Evolutionary conservation across 2,888 invertebrate genomes (phyloP), one percentile per base, ranked within the genome.

Genomic region (Agrotis ipsilon): DNA sequence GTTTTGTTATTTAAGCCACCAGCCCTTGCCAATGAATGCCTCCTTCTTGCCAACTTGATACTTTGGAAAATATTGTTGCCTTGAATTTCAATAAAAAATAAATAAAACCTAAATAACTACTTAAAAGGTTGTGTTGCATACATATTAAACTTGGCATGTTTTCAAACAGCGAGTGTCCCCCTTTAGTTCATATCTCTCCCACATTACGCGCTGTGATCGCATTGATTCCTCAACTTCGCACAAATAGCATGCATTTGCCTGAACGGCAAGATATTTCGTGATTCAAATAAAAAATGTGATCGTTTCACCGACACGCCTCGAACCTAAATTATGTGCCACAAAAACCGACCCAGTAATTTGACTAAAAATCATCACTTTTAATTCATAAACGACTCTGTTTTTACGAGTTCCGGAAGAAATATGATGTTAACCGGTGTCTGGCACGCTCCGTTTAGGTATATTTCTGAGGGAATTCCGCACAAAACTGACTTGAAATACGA

Each of bases 341-440:
- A 57, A 58, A 60, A 61, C 72, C 39, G 14, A 16, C 54, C 46
- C 24, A 21, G 63, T 70, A 61, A 75, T 69, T 76, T 79, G 32
- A 55, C 46, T 62, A 48, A 51, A 45, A 68, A 68, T 66, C 72
- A 75, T 54, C 72, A 55, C 72, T 80, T 68, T 61, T 59, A 69
- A 75, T 73, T 60, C 60, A 63, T 64, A 75, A 75, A 72, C 62
- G 69, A 59, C 62, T 51, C 48, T n/a, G 45, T 59, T 76, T 83
- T 83, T 81, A 83, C 59, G 77, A 75, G 48, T 63, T 63, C 13
- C 48, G 71, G 62, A 70, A 75, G 71, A 64, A 75, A 66, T 73
- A 51, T 73, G 55, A 69, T 16, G 39, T 59, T 68, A 75, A 83
- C 67, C 72, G 61, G 14, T 46, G 45, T 64, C 51, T 59, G 27